These are phyloP conservation scores for Rhorus exstirpatorius DNA, from an alignment of 2,888 invertebrate species.

Conservation along the genomic window DNA sequence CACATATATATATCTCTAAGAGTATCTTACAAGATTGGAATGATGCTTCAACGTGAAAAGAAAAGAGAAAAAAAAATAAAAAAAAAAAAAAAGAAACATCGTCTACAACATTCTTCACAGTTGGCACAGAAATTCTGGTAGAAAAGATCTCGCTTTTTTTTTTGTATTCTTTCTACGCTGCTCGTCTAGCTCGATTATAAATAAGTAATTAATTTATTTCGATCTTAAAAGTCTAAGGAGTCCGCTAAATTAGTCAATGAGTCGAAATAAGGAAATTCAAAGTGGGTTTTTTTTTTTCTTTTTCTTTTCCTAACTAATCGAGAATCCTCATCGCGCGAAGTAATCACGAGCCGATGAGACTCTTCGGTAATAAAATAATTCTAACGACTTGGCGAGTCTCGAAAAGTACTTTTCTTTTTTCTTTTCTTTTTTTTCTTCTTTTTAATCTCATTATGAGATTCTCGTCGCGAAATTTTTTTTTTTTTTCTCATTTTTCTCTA, in stretches of 20 bases:
- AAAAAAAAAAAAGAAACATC: conserved; percentile 70
- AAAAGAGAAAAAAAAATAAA: conserved; percentile 33
- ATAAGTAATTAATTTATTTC: conserved; percentile 83
- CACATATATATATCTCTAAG: too few relatives aligned
- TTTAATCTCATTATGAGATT: conserved; percentile 36
- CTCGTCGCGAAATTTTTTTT: conserved; percentile 61
- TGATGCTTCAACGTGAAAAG: conserved; percentile 79
- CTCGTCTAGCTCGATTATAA: conserved; percentile 82
- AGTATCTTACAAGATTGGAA: conserved; percentile 86
- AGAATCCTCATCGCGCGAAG: conserved; percentile 18
- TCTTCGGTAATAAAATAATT: conserved; percentile 72
- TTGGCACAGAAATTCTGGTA: conserved; percentile 86
- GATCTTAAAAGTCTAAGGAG: conserved; percentile 82
- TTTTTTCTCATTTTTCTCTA: conserved; percentile 66
- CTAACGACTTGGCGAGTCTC: conserved; percentile 66
- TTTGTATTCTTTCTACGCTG: conserved; percentile 74
- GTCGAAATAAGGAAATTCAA: conserved; percentile 81
- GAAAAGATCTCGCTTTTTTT: conserved; percentile 77
- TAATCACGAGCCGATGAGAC: conserved; percentile 49
- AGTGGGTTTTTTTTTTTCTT: conserved; percentile 68
- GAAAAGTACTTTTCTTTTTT: conserved; percentile 42
- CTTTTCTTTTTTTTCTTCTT: conserved; percentile 26
- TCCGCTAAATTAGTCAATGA: conserved; percentile 82
- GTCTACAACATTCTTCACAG: conserved; percentile 85
- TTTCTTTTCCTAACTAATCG: conserved; percentile 74